phyloP scores from a whole-genome alignment of 1,140 invertebrate genomes.

The Atta cephalotes region DNA sequence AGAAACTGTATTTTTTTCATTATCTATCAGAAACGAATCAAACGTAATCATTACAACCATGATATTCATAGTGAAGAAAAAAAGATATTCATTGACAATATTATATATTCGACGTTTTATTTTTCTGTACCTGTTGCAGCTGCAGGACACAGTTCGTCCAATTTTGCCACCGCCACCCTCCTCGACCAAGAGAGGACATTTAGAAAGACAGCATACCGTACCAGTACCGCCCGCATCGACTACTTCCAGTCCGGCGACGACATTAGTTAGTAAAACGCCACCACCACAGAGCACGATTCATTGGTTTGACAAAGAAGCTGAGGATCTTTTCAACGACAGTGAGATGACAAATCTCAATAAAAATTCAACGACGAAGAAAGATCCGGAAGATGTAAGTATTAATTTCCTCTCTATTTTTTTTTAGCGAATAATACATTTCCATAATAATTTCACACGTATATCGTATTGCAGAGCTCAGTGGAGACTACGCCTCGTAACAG shows the following conservation, averaged over 20 bases:
- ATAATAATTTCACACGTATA: neutral
- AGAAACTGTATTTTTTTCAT: neutral
- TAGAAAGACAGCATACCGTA: slow-evolving; percentile 83
- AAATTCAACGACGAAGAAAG: slow-evolving; percentile 77
- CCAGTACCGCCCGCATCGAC: slow-evolving; percentile 78
- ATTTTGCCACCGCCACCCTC: slow-evolving; percentile 90
- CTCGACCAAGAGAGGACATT: slow-evolving; percentile 82
- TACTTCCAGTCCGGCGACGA: slow-evolving; percentile 82
- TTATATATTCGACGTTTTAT: neutral
- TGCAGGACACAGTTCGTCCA: slow-evolving; percentile 84
- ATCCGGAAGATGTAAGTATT: slow-evolving; percentile 78
- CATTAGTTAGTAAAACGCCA: slow-evolving; percentile 84
- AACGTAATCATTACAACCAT: slow-evolving; percentile 2
- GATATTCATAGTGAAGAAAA: neutral
- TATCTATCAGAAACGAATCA: neutral
- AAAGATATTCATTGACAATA: neutral
- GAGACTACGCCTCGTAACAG: slow-evolving; percentile 55
- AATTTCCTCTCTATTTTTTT: neutral
- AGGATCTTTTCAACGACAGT: slow-evolving; percentile 85
- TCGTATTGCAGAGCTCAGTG: slow-evolving; percentile 54
- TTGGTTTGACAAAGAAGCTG: slow-evolving; percentile 87
- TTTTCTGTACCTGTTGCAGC: slow-evolving; percentile 54
- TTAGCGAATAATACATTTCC: neutral
- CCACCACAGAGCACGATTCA: slow-evolving; percentile 81
- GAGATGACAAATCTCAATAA: slow-evolving; percentile 78